Evolutionary conservation across 2,888 invertebrate genomes (phyloP), one percentile per base, ranked within the genome.

Genomic region (Coremacera marginata): DNA sequence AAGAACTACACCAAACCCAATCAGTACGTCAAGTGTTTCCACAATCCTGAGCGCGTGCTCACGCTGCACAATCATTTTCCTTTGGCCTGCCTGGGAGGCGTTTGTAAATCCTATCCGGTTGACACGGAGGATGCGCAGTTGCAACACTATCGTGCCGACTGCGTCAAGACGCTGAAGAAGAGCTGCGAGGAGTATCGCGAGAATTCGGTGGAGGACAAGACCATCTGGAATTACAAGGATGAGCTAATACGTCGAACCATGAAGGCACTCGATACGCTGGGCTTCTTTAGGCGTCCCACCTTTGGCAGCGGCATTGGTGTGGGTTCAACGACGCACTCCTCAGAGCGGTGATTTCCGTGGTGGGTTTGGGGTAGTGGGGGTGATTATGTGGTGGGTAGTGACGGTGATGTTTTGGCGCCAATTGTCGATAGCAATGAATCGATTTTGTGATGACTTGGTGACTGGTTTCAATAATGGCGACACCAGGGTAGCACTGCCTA

Each of bases 61-160:
- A 95, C 96, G 51, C 91, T 97, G 80, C 97, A 97, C 91, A 97
- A 97, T 90, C 97, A 97, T 89, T 97, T 96, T 88, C 97, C 97
- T 52, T 90, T 97, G 82, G 95, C 95, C 78, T 97, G 97, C 86
- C 90, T 97, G 55, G 95, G 96, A 65, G 95, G 95, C 62, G 92
- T 93, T 8, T 97, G 96, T 89, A 95, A 95, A 73, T 95, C 95
- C 65, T 96, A 94, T 90, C 92, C 95, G 76, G 93, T 98, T 81
- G 94, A 95, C 81, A 95, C 95, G 31, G 91, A 91, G 52, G 94
- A 94, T 85, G 98, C 97, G 22, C 95, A 98, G 82, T 91, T 98
- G 84, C 96, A 98, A 89, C 98, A 98, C 90, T 98, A 98, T 90
- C 93, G 97, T 78, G 96, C 95, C 37, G 97, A 97, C 90, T 98